Conservation (phyloP, 2,113 vertebrate species). For the Pedionomus torquatus region DNA sequence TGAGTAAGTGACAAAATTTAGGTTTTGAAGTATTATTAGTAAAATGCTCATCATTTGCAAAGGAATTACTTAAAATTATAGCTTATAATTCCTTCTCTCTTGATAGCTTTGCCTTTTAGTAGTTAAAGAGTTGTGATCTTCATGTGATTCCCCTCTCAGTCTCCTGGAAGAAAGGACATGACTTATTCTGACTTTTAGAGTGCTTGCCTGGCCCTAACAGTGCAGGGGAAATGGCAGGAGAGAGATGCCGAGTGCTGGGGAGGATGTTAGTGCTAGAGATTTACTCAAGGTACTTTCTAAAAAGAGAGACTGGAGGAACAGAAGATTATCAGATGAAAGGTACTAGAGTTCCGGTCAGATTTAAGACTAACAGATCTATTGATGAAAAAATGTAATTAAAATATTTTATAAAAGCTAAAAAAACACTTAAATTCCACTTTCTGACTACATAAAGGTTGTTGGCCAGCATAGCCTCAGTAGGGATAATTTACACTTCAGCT, state of each 20-base stretch:
- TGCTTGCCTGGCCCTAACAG: neutral
- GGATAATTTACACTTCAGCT: neutral
- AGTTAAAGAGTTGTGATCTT: neutral
- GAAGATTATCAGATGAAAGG: neutral
- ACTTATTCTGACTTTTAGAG: neutral
- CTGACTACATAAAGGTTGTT: neutral
- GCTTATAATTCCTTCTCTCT: neutral
- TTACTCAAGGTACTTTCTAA: fast-evolving
- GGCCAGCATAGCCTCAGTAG: neutral
- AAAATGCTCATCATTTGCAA: neutral
- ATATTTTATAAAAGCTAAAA: neutral
- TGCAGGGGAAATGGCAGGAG: neutral
- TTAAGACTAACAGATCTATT: neutral
- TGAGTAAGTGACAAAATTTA: neutral
- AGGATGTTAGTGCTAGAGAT: neutral
- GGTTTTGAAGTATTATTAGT: neutral
- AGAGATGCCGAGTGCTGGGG: fast-evolving
- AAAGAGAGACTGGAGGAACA: neutral
- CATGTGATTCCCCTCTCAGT: neutral
- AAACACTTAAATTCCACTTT: neutral
- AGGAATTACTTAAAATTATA: neutral
- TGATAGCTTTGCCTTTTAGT: neutral
- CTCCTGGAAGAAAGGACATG: neutral
- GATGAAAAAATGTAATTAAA: neutral
- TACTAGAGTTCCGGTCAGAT: neutral